Base-by-base conservation (phyloP, 1,140 invertebrate genomes). In the Amphibalanus amphitrite region DNA sequence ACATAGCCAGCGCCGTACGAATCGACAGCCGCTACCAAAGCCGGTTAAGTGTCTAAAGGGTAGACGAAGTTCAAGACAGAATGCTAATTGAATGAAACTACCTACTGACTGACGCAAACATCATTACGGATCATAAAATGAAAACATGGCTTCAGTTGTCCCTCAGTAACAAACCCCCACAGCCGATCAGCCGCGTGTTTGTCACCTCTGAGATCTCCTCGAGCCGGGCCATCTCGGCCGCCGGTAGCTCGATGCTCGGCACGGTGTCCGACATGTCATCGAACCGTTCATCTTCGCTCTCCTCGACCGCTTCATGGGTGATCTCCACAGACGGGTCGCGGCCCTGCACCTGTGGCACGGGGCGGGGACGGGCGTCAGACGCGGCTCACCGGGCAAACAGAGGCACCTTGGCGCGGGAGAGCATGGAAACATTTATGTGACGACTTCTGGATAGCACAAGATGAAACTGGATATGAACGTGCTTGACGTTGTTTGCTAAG, bases 251-350 rank as follows among this genome's bases (percentile, higher is more conserved):
- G 70, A 95, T 89, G n/a, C 91, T 90, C 69, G 90, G 91, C 68
- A 89, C 90, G 71, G 89, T 88, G 78, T 95, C 95, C 29, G 92
- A 90, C 87, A 95, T 92, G 76, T 97, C 95, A 82, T 97, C 94
- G 80, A 94, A 96, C 28, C 94, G 85, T 78, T 98, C 95, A 86
- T 98, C 96, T 85, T 98, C 95, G 0, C 92, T 95, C 79, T 98
- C 95, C 80, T 97, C 95, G 0, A 97, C 91, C 75, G 96, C 91
- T 75, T 98, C 96, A 82, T 98, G 94, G 28, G 95, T 97, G 70
- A 98, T 94, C 80, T 97, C 94, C 30, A 97, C 93, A 67, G 93
- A 95, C 17, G 95, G 95, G 85, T 98, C 95, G 82, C 97, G 97
- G 4, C 95, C 95, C 85, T 98, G 96, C 3, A 97, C 93, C 88